Evolutionary conservation across 2,888 invertebrate species (phyloP).

Genomic region (Lasioglossum calceatum): DNA sequence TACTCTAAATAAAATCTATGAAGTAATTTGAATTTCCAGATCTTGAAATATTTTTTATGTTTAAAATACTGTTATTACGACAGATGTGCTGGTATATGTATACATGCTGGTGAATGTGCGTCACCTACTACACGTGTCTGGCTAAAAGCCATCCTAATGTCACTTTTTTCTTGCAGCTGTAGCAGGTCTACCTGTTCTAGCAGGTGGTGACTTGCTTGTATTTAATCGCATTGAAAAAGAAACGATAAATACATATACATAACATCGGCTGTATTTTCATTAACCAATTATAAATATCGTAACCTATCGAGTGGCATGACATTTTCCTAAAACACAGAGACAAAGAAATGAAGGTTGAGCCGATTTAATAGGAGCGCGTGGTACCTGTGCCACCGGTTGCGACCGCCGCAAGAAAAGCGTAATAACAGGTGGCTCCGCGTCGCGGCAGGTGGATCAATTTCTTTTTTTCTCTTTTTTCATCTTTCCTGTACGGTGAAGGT

Average conservation of each 20-base stretch:
- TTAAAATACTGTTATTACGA: not conserved
- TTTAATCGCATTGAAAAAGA: not conserved
- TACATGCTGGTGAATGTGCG: too few species aligned
- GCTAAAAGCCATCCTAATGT: slow-evolving; percentile 1
- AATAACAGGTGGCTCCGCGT: slow-evolving; percentile 79
- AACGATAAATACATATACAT: not conserved
- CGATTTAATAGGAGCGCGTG: slow-evolving; percentile 19
- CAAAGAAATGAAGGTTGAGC: slow-evolving; percentile 21
- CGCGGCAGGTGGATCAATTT: slow-evolving; percentile 77
- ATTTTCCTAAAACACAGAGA: not conserved
- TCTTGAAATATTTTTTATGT: not conserved
- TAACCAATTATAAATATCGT: not conserved
- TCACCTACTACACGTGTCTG: not conserved
- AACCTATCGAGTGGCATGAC: not conserved
- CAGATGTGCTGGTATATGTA: not conserved
- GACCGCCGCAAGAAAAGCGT: slow-evolving; percentile 47
- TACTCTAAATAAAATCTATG: not conserved
- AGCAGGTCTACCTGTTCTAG: not conserved
- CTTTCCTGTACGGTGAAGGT: slow-evolving; percentile 32
- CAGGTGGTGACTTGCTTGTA: not conserved
- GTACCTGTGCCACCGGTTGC: slow-evolving; percentile 52
- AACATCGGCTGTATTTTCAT: not conserved
- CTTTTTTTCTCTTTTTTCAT: slow-evolving; percentile 57
- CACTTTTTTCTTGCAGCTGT: not conserved
- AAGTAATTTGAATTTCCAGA: not conserved